A percentile compares a stretch with the other conserved stretches of the same genome.
phyloP scores from a whole-genome alignment of 2,113 vertebrate genomes.

The Piprites chloris region DNA sequence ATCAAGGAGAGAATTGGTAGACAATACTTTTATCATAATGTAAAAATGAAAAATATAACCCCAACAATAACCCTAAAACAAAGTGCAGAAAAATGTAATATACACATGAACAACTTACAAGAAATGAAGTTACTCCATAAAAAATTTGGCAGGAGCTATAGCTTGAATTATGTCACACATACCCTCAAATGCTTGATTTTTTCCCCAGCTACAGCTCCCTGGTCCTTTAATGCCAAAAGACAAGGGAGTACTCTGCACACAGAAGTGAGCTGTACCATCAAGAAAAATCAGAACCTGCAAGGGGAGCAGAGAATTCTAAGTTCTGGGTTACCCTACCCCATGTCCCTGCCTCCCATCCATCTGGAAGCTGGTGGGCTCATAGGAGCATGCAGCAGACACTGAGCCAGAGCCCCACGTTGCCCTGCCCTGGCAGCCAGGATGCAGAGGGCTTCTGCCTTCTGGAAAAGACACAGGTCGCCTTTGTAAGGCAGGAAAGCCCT shows the following conservation, averaged over 20 bases:
- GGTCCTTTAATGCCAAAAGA: background rate
- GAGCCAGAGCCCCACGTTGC: background rate
- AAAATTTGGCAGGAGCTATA: background rate
- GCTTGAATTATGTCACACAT: background rate
- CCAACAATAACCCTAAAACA: background rate
- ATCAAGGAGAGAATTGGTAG: background rate
- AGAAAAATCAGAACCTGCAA: background rate
- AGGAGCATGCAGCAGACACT: background rate
- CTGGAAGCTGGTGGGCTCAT: background rate
- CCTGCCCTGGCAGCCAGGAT: background rate
- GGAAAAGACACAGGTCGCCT: background rate
- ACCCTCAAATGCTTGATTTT: background rate
- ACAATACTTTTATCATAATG: background rate
- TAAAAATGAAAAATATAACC: accelerated
- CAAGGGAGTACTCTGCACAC: background rate
- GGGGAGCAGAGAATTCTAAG: background rate
- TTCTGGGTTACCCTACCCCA: background rate
- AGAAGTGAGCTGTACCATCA: background rate
- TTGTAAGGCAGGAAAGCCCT: background rate
- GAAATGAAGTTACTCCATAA: background rate
- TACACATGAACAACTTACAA: background rate
- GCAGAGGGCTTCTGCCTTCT: background rate
- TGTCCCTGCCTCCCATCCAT: background rate
- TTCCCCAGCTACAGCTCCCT: background rate
- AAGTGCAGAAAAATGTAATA: background rate